A percentile compares a stretch with the other conserved stretches of the same genome.
phyloP scores from a whole-genome alignment of 1,140 invertebrate genomes.

The Dinoponera quadriceps region DNA sequence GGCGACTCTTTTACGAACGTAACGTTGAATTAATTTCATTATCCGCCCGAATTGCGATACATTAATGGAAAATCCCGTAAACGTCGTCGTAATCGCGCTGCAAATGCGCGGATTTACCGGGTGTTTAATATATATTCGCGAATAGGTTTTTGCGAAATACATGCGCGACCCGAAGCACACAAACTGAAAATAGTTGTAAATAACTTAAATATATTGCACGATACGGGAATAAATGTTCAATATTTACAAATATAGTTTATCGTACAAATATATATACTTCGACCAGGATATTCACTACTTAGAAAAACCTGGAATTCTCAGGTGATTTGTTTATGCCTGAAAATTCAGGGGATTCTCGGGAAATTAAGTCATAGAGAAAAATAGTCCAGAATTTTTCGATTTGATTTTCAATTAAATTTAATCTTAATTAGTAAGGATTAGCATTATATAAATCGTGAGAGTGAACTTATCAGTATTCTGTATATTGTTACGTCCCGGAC shows the following conservation, averaged over 20 bases:
- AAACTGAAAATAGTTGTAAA: constrained; percentile 7
- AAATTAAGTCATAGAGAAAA: too few species aligned
- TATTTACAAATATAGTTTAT: not conserved
- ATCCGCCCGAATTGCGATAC: constrained; percentile 53
- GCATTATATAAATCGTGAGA: too few species aligned
- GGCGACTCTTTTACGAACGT: constrained; percentile 56
- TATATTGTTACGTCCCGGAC: too few species aligned
- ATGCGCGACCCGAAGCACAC: constrained; percentile 11
- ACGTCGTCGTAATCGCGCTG: constrained; percentile 57
- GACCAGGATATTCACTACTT: too few species aligned
- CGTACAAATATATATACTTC: too few species aligned
- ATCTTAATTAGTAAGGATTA: too few species aligned
- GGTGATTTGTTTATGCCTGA: too few species aligned
- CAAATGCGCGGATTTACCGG: constrained; percentile 40
- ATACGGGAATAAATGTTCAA: not conserved
- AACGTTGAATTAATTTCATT: constrained; percentile 60
- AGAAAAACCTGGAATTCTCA: too few species aligned
- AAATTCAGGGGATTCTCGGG: too few species aligned
- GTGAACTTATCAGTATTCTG: too few species aligned
- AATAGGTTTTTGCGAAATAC: constrained; percentile 43
- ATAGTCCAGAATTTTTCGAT: too few species aligned
- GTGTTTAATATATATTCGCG: constrained; percentile 53
- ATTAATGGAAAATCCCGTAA: constrained; percentile 59
- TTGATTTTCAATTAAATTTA: too few species aligned
- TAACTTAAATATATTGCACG: not conserved